Conservation (phyloP, 2,797 vertebrate species). For the Myotis daubentonii region DNA sequence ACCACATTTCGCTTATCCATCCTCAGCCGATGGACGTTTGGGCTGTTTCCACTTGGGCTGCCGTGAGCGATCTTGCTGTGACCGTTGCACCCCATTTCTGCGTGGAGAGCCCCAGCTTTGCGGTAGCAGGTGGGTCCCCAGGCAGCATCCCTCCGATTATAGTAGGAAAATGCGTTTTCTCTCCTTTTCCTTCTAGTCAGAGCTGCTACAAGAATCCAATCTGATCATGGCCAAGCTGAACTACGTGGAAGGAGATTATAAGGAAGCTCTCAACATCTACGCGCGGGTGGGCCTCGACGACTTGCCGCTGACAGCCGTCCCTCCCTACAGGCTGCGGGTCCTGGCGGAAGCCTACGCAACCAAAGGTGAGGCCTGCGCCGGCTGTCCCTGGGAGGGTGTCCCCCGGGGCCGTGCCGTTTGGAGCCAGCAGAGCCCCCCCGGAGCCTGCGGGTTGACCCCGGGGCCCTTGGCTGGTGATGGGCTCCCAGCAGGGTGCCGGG, state of each 20-base stretch:
- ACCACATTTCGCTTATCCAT: rapidly evolving
- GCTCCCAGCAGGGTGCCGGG: background rate
- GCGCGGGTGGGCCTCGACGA: constrained; percentile 91
- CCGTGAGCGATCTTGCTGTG: rapidly evolving
- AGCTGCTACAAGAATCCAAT: constrained; percentile 95
- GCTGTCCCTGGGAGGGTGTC: background rate
- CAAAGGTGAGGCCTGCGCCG: constrained; percentile 89
- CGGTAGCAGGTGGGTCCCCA: background rate
- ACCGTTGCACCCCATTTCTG: rapidly evolving
- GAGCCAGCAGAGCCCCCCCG: background rate
- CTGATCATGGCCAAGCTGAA: constrained; percentile 95
- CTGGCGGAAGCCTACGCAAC: constrained; percentile 97
- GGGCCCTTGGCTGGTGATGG: constrained; percentile 19
- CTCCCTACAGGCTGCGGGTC: constrained; percentile 94
- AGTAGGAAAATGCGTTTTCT: background rate
- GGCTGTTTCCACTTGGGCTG: rapidly evolving
- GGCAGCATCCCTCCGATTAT: background rate
- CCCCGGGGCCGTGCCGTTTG: background rate
- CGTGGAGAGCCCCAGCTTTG: background rate
- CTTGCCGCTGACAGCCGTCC: constrained; percentile 90
- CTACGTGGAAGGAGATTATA: constrained; percentile 96
- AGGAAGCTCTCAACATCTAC: constrained; percentile 92
- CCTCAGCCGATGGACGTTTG: rapidly evolving
- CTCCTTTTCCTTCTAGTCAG: constrained; percentile 88
- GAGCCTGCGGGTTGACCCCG: background rate